Evolutionary conservation across 2,113 vertebrate genomes (phyloP).

Genomic region (Lamprotornis superbus): DNA sequence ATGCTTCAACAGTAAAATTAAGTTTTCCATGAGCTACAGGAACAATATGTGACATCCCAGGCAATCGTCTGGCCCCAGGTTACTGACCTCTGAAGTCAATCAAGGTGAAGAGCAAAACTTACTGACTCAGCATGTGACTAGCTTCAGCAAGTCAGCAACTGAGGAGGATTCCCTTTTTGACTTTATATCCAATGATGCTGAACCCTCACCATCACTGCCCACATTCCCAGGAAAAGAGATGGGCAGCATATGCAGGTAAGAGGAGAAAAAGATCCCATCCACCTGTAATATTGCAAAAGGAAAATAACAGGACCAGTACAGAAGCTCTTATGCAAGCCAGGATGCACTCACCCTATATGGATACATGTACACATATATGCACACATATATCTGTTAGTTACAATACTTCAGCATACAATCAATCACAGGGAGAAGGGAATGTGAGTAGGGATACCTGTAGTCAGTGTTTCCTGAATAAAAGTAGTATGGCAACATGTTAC

Average conservation of each 20-base stretch:
- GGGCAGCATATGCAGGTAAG: rapidly evolving
- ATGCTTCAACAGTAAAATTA: neutral
- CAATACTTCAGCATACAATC: neutral
- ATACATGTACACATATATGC: rapidly evolving
- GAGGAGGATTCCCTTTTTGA: neutral
- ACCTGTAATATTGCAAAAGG: neutral
- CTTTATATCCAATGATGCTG: neutral
- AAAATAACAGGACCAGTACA: neutral
- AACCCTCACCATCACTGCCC: neutral
- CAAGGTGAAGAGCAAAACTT: neutral
- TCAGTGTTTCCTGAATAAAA: neutral
- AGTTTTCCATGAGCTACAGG: neutral
- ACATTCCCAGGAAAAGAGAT: neutral
- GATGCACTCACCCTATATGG: rapidly evolving
- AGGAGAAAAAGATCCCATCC: neutral
- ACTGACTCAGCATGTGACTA: neutral
- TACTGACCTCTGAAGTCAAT: neutral
- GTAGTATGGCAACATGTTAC: rapidly evolving
- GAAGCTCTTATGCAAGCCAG: neutral
- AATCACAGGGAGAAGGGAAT: neutral
- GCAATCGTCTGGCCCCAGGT: neutral
- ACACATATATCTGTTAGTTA: neutral
- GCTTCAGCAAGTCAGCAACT: neutral
- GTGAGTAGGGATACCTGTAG: neutral
- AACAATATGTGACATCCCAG: neutral